Conservation (phyloP, 1,140 invertebrate species). For the Belonocnema kinseyi region DNA sequence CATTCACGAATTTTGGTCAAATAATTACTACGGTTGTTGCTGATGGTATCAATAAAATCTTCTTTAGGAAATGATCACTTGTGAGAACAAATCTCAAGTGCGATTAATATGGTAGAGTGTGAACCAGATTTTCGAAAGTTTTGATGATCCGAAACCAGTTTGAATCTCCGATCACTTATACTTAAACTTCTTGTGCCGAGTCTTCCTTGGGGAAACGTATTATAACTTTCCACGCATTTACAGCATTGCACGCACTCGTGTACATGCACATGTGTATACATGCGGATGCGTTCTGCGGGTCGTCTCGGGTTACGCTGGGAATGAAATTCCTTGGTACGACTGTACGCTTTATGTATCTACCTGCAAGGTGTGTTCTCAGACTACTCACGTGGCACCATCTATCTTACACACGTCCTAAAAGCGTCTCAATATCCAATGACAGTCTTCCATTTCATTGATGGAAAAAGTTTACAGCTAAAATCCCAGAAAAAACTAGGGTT, state of each 20-base stretch:
- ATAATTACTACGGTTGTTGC: too few species aligned
- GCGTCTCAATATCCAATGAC: conserved; percentile 30
- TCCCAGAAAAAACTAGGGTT: too few species aligned
- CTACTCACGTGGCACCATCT: neutral
- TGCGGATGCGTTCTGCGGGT: conserved; percentile 15
- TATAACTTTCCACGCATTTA: neutral
- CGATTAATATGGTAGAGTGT: neutral
- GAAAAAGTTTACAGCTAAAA: neutral
- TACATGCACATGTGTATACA: neutral
- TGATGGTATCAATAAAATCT: too few species aligned
- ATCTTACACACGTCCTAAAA: neutral
- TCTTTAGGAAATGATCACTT: too few species aligned
- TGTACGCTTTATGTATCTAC: conserved; percentile 11
- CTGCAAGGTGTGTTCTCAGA: neutral
- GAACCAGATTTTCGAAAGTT: conserved; percentile 28
- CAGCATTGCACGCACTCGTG: conserved; percentile 8
- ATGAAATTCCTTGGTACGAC: conserved; percentile 26
- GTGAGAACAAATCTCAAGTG: neutral
- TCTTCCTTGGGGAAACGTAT: conserved; percentile 10
- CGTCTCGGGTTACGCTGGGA: conserved; percentile 26
- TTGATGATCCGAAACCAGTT: neutral
- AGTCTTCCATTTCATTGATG: conserved; percentile 16
- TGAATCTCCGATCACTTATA: conserved; percentile 15
- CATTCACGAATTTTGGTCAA: too few species aligned
- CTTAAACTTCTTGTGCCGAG: neutral